These are phyloP conservation scores for Altica lythri DNA, from an alignment of 2,888 invertebrate genomes.

Conservation along the genomic window DNA sequence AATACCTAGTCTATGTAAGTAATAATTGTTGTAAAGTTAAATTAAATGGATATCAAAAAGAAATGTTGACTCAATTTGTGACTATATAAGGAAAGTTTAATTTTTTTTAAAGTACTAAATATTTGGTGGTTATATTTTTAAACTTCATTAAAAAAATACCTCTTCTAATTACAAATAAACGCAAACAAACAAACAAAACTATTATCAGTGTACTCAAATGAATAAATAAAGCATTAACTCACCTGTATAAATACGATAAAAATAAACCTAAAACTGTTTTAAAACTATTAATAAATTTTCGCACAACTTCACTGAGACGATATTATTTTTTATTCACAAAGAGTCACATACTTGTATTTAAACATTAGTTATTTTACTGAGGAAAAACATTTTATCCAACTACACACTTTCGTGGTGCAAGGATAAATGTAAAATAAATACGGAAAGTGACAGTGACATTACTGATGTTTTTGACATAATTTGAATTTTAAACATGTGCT, in stretches of 20 bases:
- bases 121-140: no score
- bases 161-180: no score
- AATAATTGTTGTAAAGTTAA: no score
- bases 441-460: conserved; percentile 3
- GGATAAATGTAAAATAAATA: conserved; percentile 7
- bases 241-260: conserved; percentile 9
- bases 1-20: no score
- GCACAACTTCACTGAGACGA: neutral
- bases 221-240: neutral
- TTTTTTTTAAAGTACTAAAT: no score
- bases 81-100: no score
- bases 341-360: conserved; percentile 2
- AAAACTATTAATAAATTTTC: conserved; percentile 4
- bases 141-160: neutral
- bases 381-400: conserved; percentile 4
- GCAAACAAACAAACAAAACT: neutral
- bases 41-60: no score
- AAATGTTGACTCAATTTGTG: no score
- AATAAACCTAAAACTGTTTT: conserved; percentile 1
- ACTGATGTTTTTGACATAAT: conserved; percentile 6
- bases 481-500: neutral
- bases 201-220: neutral
- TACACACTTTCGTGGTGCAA: neutral
- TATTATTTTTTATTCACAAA: neutral
- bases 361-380: neutral